Conservation (phyloP, 2,888 invertebrate genomes). For the Meta bourneti region DNA sequence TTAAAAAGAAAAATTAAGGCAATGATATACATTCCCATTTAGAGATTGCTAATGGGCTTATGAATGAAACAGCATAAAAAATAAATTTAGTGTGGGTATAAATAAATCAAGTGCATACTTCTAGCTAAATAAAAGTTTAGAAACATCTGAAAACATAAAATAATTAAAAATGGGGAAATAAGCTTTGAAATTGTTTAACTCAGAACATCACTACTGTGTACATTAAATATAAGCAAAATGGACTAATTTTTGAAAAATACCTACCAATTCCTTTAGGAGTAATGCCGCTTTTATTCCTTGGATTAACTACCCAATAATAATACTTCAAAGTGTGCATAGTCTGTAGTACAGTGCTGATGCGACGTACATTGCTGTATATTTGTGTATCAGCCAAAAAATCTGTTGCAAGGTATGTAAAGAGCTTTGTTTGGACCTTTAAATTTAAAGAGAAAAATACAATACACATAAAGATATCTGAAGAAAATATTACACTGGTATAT, state of each 20-base stretch:
- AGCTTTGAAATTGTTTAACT: no score
- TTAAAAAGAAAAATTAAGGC: no score
- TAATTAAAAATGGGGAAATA: no score
- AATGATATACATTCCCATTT: no score
- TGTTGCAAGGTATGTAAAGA: conserved; percentile 99
- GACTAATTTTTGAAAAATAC: not conserved
- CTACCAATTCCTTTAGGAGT: conserved; percentile 95
- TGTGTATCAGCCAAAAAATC: conserved; percentile 98
- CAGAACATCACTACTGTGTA: no score
- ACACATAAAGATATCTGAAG: not conserved
- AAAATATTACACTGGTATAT: not conserved
- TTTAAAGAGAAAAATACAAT: conserved; percentile 5
- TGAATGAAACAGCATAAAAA: not conserved
- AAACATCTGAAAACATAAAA: no score
- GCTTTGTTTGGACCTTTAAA: conserved; percentile 81
- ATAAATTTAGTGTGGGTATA: no score
- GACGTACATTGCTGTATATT: conserved; percentile 94
- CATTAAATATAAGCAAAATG: no score
- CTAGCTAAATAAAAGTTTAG: no score
- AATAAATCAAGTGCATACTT: no score
- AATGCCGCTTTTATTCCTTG: conserved; percentile 95
- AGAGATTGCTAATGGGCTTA: not conserved
- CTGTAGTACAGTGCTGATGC: conserved; percentile 98
- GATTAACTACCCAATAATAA: conserved; percentile 99
- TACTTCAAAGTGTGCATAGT: conserved; percentile 99